Evolutionary conservation across 2,797 vertebrate genomes (phyloP).

Genomic region (Octomys mimax): DNA sequence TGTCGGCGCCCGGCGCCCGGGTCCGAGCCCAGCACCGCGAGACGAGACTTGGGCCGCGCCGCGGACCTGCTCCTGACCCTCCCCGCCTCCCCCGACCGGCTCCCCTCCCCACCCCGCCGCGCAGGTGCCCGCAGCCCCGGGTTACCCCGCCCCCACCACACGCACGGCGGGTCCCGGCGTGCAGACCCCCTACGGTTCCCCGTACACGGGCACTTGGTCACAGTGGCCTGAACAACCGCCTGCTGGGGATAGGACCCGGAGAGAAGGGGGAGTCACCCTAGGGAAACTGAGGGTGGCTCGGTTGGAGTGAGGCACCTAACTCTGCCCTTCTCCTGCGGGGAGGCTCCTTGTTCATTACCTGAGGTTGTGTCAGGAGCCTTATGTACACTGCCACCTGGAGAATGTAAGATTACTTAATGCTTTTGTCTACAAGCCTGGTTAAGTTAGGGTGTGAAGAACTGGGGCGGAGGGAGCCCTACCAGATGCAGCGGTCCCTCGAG

Average conservation of each 20-base stretch:
- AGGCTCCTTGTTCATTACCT: accelerated
- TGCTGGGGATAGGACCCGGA: background rate
- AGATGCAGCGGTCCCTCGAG: background rate
- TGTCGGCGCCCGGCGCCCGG: background rate
- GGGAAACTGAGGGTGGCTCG: background rate
- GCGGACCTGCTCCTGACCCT: background rate
- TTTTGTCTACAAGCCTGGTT: background rate
- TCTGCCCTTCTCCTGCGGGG: no score
- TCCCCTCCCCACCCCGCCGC: background rate
- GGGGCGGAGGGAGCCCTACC: background rate
- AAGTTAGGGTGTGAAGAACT: background rate
- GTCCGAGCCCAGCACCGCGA: background rate
- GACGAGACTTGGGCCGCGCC: background rate
- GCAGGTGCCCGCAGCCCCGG: background rate
- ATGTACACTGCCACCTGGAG: background rate
- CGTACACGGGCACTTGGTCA: background rate
- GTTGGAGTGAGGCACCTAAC: background rate
- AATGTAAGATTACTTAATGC: background rate
- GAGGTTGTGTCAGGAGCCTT: background rate
- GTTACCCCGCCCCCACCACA: background rate
- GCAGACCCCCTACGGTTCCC: background rate
- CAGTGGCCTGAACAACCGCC: background rate
- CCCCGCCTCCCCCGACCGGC: background rate
- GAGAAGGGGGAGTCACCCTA: background rate
- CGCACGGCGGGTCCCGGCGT: background rate